Percentiles rank a stretch among this genome's conserved stretches.
phyloP scores from a whole-genome alignment of 35 echinoderm and acorn worm species.

The Ophiothrix spiculata region DNA sequence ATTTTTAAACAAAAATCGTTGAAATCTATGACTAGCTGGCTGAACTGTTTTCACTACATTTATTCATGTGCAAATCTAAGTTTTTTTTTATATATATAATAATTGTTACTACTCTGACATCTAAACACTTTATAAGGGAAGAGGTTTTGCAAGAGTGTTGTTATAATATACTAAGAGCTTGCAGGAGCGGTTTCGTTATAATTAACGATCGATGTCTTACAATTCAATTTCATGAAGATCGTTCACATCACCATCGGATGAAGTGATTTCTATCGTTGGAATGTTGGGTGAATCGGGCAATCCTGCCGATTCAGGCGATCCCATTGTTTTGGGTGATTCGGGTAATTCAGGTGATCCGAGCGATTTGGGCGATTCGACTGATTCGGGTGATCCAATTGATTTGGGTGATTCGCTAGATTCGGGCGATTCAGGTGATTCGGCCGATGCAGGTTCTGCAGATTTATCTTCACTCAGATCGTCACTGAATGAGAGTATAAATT shows the following conservation, averaged over 20 bases:
- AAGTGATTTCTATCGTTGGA: neutral
- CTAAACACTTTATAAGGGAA: too few species aligned
- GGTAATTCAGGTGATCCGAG: neutral
- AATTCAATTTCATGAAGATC: neutral
- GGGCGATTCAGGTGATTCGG: neutral
- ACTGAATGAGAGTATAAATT: neutral
- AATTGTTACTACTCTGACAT: too few species aligned
- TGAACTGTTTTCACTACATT: too few species aligned
- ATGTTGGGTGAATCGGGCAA: neutral
- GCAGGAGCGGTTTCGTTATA: too few species aligned
- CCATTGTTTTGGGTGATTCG: neutral
- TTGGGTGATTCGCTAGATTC: neutral
- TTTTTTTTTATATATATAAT: too few species aligned
- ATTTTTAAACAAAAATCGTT: too few species aligned
- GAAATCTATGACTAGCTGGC: too few species aligned
- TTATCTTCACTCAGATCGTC: neutral
- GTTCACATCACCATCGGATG: constrained; percentile 1
- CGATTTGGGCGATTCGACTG: neutral
- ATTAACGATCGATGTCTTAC: neutral
- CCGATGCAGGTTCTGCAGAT: neutral
- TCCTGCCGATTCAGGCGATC: neutral
- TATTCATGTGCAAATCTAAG: too few species aligned
- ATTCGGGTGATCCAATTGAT: neutral
- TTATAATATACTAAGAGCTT: too few species aligned
- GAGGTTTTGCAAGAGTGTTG: too few species aligned